Evolutionary conservation across 2,888 invertebrate species (phyloP).

Genomic region (Agrotis puta): DNA sequence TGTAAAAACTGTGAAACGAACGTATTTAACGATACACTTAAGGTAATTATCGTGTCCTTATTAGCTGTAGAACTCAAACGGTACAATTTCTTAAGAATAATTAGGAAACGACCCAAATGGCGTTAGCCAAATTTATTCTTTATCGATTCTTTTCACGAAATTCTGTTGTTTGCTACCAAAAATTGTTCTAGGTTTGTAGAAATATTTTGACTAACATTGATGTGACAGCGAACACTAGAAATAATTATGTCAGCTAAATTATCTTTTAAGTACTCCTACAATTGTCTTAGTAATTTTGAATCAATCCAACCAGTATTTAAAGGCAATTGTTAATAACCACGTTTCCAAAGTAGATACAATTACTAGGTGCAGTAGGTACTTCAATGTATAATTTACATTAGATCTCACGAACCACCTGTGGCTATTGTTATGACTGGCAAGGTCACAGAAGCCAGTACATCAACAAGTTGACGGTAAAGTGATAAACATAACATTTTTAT

Average conservation of each 20-base stretch:
- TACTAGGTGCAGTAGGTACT: constrained; percentile 12
- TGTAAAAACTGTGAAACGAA: not conserved
- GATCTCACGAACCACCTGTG: constrained; percentile 34
- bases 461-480: constrained; percentile 32
- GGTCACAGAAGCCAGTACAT: constrained; percentile 20
- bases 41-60: not conserved
- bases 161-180: not conserved
- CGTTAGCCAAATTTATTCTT: constrained; percentile 5
- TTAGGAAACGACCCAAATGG: constrained; percentile 26
- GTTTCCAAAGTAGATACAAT: constrained; percentile 15
- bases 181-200: not conserved
- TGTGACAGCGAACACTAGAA: not conserved
- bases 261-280: not conserved
- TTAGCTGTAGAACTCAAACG: constrained; percentile 19
- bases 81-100: constrained; percentile 37
- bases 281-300: not conserved
- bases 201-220: not conserved
- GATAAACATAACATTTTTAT: constrained; percentile 18
- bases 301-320: constrained; percentile 1
- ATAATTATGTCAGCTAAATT: not conserved
- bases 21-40: constrained; percentile 2
- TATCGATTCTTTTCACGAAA: constrained; percentile 3
- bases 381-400: constrained; percentile 24
- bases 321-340: constrained; percentile 15
- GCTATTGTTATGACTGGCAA: constrained; percentile 44